Evolutionary conservation across 2,113 vertebrate species (phyloP).

Genomic region (Mesembrinibis cayennensis): DNA sequence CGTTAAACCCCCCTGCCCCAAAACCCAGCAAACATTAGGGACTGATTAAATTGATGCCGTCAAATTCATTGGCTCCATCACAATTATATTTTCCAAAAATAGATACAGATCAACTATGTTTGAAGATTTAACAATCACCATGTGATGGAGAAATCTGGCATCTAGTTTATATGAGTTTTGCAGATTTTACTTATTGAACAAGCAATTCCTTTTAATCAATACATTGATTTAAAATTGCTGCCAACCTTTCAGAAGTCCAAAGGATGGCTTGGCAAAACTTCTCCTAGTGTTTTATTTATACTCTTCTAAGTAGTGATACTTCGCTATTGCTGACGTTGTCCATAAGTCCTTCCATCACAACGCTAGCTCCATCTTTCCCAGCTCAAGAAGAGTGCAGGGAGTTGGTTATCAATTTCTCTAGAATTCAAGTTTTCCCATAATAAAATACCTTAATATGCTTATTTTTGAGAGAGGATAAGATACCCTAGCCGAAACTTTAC

Average conservation of each 20-base stretch:
- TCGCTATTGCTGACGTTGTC: not conserved
- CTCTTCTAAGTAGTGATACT: not conserved
- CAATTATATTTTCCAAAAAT: not conserved
- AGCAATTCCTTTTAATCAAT: not conserved
- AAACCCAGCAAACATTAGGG: not conserved
- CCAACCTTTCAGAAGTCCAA: not conserved
- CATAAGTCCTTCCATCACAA: not conserved
- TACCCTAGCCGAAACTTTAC: not conserved
- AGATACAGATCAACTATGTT: not conserved
- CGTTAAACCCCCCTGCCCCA: not conserved
- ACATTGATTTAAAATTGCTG: not conserved
- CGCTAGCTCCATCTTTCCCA: not conserved
- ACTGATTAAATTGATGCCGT: not conserved
- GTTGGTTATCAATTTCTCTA: not conserved
- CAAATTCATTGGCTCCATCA: not conserved
- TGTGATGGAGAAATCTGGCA: not conserved
- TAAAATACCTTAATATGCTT: not conserved
- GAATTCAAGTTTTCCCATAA: not conserved
- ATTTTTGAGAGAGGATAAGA: not conserved
- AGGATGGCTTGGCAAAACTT: not conserved
- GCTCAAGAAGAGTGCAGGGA: not conserved
- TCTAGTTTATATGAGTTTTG: not conserved
- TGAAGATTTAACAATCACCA: not conserved
- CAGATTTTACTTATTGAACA: not conserved
- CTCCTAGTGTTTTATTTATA: not conserved